These are phyloP conservation scores for Cheilosia variabilis DNA, from an alignment of 2,888 invertebrate genomes.

Conservation along the genomic window DNA sequence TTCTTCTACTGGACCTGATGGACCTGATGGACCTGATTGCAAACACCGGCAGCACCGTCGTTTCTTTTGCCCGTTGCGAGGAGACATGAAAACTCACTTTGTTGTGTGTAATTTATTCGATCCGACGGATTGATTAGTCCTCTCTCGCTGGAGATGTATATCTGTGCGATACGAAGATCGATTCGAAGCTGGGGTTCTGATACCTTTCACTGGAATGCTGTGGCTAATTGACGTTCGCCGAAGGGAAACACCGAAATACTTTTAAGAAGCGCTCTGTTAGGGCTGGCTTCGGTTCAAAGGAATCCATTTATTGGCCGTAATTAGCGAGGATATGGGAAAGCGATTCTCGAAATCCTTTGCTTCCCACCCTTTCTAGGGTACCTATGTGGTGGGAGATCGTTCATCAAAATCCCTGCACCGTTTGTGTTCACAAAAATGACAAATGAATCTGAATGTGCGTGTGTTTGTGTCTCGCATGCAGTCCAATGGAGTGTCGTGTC, in stretches of 20 bases:
- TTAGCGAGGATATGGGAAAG: constrained; percentile 59
- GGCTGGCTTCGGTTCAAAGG: constrained; percentile 40
- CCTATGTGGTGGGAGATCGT: constrained; percentile 9
- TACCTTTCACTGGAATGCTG: constrained; percentile 55
- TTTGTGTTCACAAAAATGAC: constrained; percentile 17
- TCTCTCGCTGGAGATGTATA: constrained; percentile 41
- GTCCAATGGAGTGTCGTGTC: neutral
- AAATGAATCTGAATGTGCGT: constrained; percentile 40
- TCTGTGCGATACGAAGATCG: constrained; percentile 30
- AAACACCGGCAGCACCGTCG: constrained; percentile 41
- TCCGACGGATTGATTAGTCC: constrained; percentile 68
- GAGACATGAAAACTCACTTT: constrained; percentile 74
- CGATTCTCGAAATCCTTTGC: constrained; percentile 29
- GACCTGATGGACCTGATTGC: neutral
- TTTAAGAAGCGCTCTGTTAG: constrained; percentile 38
- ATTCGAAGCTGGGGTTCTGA: constrained; percentile 26
- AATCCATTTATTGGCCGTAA: constrained; percentile 50
- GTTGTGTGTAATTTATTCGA: constrained; percentile 69
- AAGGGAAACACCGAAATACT: constrained; percentile 63
- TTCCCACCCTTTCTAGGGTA: neutral
- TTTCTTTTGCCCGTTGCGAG: neutral
- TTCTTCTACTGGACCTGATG: neutral
- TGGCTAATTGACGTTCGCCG: constrained; percentile 63
- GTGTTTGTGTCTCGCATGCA: neutral
- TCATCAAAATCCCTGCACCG: constrained; percentile 12